phyloP scores from a whole-genome alignment of 1,140 invertebrate species.

The Vanessa tameamea region DNA sequence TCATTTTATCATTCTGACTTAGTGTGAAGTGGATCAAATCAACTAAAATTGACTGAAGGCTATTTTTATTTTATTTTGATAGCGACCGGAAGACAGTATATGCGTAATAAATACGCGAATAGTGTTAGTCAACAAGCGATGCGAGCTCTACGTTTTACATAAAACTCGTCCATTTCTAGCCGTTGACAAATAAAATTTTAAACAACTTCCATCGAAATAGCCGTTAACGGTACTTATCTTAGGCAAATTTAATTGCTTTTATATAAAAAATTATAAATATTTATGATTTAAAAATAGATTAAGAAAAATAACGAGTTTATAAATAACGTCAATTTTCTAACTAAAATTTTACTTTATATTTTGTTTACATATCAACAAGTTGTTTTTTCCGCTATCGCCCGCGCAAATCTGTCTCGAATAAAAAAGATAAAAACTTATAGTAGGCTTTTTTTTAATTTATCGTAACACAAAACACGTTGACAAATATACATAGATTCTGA shows the following conservation, averaged over 20 bases:
- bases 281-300: no score
- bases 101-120: slow-evolving; percentile 16
- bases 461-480: no score
- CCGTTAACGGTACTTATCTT: background rate
- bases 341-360: background rate
- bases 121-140: slow-evolving; percentile 23
- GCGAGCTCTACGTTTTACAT: slow-evolving; percentile 19
- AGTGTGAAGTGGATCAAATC: background rate
- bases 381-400: background rate
- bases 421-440: background rate
- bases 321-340: background rate
- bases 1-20: slow-evolving; percentile 4
- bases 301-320: no score
- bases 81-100: slow-evolving; percentile 24
- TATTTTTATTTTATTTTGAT: slow-evolving; percentile 27
- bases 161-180: slow-evolving; percentile 17
- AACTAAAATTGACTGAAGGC: slow-evolving; percentile 19
- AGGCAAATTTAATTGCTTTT: no score
- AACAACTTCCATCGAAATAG: background rate
- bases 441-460: background rate
- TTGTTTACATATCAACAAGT: slow-evolving; percentile 2
- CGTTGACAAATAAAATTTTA: background rate
- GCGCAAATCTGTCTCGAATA: background rate
- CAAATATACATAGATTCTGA: no score
- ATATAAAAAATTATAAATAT: no score